Conservation (phyloP, 37 sponge, comb jelly and placozoan species). For the Eunapius fragilis region DNA sequence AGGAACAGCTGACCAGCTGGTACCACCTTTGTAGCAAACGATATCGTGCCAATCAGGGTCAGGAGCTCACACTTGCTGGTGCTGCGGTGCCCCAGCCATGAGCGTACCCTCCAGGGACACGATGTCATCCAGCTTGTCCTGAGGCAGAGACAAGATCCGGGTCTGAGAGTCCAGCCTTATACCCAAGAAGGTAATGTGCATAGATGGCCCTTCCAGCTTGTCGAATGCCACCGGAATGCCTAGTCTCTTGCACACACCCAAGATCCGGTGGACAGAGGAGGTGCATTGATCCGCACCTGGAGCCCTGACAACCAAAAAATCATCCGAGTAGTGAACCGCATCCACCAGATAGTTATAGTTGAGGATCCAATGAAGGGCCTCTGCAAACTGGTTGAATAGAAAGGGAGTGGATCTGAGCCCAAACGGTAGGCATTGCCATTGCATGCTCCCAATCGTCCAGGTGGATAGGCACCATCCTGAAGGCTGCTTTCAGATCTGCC, state of each 20-base stretch:
- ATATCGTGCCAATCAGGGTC: conserved; percentile 32
- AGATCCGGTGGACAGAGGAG: background rate
- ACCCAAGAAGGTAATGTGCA: conserved; percentile 9
- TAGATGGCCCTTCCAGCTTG: no score
- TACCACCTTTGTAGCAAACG: conserved; percentile 21
- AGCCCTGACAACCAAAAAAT: conserved; percentile 8
- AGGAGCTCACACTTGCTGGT: conserved; percentile 35
- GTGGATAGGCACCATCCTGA: conserved; percentile 37
- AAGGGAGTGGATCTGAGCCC: conserved; percentile 23
- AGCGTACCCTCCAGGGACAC: background rate
- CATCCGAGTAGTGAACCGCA: conserved; percentile 22
- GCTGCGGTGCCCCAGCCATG: conserved; percentile 4
- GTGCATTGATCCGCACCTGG: background rate
- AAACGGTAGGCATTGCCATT: conserved; percentile 40
- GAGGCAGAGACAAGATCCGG: background rate
- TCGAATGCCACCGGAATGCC: background rate
- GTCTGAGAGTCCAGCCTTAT: background rate
- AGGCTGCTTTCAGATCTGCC: conserved; percentile 42
- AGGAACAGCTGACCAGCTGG: conserved; percentile 25
- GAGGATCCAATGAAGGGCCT: conserved; percentile 29
- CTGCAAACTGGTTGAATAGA: conserved; percentile 26
- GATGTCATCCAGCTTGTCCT: background rate
- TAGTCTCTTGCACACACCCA: background rate
- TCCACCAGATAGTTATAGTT: background rate
- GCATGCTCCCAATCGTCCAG: conserved; percentile 37